Base-by-base conservation (phyloP, 2,888 invertebrate species). In the Acanthoscelides obtectus region DNA sequence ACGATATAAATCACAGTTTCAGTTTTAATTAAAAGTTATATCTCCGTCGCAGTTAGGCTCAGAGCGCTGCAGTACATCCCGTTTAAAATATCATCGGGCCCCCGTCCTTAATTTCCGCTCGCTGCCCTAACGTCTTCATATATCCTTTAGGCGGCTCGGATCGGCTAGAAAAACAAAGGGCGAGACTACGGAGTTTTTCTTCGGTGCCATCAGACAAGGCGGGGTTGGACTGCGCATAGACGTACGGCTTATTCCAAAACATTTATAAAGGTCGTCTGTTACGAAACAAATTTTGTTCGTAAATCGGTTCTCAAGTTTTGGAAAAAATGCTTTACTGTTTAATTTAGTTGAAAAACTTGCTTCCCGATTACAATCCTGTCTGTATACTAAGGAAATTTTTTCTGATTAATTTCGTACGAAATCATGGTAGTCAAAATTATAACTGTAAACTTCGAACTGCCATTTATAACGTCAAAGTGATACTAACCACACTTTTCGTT, bases 131-230 rank as follows among this genome's bases (percentile, higher is more conserved):
- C 69, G 64, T 69, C 69, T 69, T 64, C 64, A 69, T 69, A 69
- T 69, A 20, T 69, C 64, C 25, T 68, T 68, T 27, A 45, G 45
- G 12, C 45, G 45, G 68, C n/a, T n/a, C n/a, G n/a, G n/a, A n/a
- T n/a, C n/a, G n/a, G 68, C 64, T 69, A 21, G 69, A 25, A 64
- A 69, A 69, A 69, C 69, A 69, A 69, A 69, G 69, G 69, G 67
- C 22, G 22, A 22, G 21, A 66, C 20, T 20, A 66, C 20, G 45
- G 17, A 20, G 66, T 20, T 66, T 66, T 66, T 66, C 66, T 66
- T 66, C 22, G 66, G 66, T 21, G 5, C 66, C 66, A 21, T 66
- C 66, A 66, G 66, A 20, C 20, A 66, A 20, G 66, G 66, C 66
- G 66, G 66, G 22, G 66, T 22, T 66, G 66, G 22, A 22, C 66